phyloP scores from a whole-genome alignment of 2,888 invertebrate species.

The Polydrusus cervinus region DNA sequence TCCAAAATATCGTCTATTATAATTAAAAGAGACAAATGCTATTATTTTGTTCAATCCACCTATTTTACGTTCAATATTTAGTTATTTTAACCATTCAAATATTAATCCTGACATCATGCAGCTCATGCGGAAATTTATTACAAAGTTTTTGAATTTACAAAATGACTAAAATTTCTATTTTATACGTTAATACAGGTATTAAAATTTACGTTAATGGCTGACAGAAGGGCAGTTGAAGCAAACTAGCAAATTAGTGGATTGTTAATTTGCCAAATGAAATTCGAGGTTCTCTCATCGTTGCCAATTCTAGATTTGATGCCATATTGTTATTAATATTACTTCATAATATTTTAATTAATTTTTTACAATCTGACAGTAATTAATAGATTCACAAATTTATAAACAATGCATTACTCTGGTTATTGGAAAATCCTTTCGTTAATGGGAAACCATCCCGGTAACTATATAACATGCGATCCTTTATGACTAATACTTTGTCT shows the following conservation, averaged over 20 bases:
- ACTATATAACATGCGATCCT: no score
- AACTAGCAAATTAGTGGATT: constrained; percentile 35
- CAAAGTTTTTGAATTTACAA: constrained; percentile 10
- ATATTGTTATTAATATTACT: not conserved
- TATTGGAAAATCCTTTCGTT: no score
- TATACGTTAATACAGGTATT: constrained; percentile 47
- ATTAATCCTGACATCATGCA: not conserved
- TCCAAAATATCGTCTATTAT: not conserved
- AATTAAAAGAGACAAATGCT: not conserved
- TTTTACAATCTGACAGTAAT: no score
- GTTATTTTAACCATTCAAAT: not conserved
- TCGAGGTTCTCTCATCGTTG: not conserved
- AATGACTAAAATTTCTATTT: constrained; percentile 26
- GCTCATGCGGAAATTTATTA: constrained; percentile 7
- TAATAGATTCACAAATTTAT: no score
- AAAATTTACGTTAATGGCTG: constrained; percentile 50
- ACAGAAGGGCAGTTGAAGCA: constrained; percentile 42
- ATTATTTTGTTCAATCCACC: not conserved
- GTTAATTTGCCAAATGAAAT: constrained; percentile 35
- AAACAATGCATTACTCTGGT: no score
- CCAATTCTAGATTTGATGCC: not conserved
- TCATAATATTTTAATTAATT: no score
- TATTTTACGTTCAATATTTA: not conserved
- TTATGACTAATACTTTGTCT: no score
- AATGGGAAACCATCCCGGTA: no score